A percentile compares a stretch with the other conserved stretches of the same genome.
Evolutionary conservation across 2,113 vertebrate species (phyloP).

Genomic region (Bufo bufo): DNA sequence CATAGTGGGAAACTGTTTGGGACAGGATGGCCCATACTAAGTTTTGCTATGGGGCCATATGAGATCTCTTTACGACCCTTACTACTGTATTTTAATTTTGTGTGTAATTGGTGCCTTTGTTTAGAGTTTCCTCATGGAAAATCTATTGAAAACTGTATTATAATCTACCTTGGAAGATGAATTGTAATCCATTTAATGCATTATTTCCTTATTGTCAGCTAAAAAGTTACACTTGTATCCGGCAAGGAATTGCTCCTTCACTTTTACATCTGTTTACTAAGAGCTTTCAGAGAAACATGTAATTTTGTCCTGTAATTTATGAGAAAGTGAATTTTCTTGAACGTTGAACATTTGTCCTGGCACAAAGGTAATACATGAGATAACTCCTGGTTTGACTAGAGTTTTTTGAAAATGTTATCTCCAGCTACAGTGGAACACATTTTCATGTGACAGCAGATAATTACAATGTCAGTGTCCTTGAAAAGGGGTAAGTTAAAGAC

Average conservation of each 20-base stretch:
- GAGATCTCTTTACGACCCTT: too few relatives aligned
- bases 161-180: background rate
- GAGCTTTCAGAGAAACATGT: constrained; percentile 13
- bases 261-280: constrained; percentile 32
- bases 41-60: too few relatives aligned
- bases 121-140: background rate
- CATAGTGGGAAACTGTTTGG: too few relatives aligned
- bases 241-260: background rate
- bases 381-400: constrained; percentile 10
- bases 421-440: constrained; percentile 45
- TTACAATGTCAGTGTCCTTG: constrained; percentile 53
- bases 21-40: too few relatives aligned
- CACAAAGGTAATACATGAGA: constrained; percentile 34
- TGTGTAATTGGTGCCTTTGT: too few relatives aligned
- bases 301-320: constrained; percentile 19
- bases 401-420: constrained; percentile 53
- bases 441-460: constrained; percentile 47
- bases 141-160: background rate
- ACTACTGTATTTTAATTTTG: too few relatives aligned
- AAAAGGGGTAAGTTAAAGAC: constrained; percentile 37
- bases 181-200: constrained; percentile 4
- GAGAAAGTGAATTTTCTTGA: constrained; percentile 9
- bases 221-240: background rate
- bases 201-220: background rate
- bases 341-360: constrained; percentile 16